Base-by-base conservation (phyloP, 2,888 invertebrate genomes). In the Hecatera dysodea region DNA sequence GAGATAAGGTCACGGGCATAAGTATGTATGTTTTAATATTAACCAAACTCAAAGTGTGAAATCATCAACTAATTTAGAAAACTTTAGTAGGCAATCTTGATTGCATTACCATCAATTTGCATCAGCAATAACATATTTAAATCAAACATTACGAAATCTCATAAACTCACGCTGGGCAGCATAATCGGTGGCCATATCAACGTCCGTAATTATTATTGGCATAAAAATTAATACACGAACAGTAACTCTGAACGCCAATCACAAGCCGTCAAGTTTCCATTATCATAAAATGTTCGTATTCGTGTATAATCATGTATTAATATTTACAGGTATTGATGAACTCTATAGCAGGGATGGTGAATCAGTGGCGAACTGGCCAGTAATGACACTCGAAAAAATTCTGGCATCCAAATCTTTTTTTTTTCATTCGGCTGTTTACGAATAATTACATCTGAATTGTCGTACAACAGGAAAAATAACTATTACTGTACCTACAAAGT, bases 281-380 rank as follows among this genome's bases (percentile, higher is more conserved):
- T 66, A 82, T 82, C 79, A 61, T 82, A 82, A 82, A 82, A 72
- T 52, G 48, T 63, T 61, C 52, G 36, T 55, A 71, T 56, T 70
- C 44, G 17, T 69, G 50, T 60, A 27, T 72, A 72, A 69, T 72
- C 63, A 78, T 69, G 27, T 64, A 82, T 68, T 80, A 78, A 82
- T 82, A n/a, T n/a, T n/a, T 78, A 81, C 63, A 22, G 48, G 42
- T 59, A 57, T 53, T 81, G 50, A 64, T 71, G 53, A 64, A 67
- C 50, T 61, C n/a, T 27, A 27, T 9, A 44, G 8, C 19, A 44
- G 44, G 44, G 19, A 44, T 44, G 19, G 8, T 19, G 8, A 44
- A 44, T 8, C 44, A 44, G 4, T 44, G 19, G 44, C 17, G 7
- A 4, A 1, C 33, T 33, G 8, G 6, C 7, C 3, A 44, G 19